These are phyloP conservation scores for Diplolepis rosae DNA, from an alignment of 2,888 invertebrate species.

Conservation along the genomic window DNA sequence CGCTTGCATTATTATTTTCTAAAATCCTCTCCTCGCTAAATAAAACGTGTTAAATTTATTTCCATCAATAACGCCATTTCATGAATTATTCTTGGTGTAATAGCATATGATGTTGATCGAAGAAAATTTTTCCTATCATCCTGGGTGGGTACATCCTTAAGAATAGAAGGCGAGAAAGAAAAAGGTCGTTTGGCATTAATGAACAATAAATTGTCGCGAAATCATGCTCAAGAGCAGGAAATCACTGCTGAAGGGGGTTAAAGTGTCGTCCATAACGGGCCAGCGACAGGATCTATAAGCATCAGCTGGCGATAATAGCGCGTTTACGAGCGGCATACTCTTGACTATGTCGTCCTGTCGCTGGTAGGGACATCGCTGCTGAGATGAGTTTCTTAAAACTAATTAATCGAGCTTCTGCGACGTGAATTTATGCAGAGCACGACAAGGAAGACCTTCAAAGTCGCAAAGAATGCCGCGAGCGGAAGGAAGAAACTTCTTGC, in stretches of 20 bases:
- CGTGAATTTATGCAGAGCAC: conserved; percentile 43
- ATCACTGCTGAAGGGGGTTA: conserved; percentile 53
- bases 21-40: no score
- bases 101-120: conserved; percentile 8
- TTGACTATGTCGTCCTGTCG: conserved; percentile 41
- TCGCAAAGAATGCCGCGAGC: not conserved
- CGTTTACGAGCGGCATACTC: conserved; percentile 49
- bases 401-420: conserved; percentile 47
- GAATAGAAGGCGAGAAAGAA: conserved; percentile 35
- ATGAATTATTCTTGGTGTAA: no score
- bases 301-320: conserved; percentile 59
- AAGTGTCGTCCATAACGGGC: conserved; percentile 61
- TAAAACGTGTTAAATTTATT: no score
- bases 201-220: conserved; percentile 55
- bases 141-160: not conserved
- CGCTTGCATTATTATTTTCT: no score
- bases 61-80: no score
- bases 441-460: conserved; percentile 27
- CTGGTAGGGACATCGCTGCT: conserved; percentile 29
- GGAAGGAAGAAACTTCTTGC: conserved; percentile 23
- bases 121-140: not conserved
- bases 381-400: conserved; percentile 51
- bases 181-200: conserved; percentile 55
- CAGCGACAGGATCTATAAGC: conserved; percentile 57
- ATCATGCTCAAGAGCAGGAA: conserved; percentile 49